phyloP scores from a whole-genome alignment of 2,888 invertebrate species.

The Tinea semifulvella region DNA sequence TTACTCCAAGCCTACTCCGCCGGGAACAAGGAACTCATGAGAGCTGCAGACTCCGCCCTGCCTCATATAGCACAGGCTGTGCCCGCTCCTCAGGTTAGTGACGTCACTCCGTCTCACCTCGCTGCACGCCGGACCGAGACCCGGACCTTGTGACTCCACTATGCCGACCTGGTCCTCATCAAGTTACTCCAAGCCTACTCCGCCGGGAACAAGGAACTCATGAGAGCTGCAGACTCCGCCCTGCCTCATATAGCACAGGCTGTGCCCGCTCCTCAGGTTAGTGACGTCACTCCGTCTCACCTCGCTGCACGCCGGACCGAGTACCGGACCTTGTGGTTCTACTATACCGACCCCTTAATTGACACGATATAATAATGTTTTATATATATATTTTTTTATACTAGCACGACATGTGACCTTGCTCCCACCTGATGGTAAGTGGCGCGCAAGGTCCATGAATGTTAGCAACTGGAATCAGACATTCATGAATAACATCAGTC shows the following conservation, averaged over 20 bases:
- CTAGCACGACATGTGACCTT: no score
- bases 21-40: constrained; percentile 76
- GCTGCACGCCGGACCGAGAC: constrained; percentile 81
- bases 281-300: no score
- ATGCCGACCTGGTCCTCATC: constrained; percentile 89
- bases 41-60: constrained; percentile 87
- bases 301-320: no score
- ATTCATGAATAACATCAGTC: no score
- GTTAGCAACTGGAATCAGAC: no score
- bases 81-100: constrained; percentile 80
- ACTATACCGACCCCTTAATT: no score
- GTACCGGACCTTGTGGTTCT: no score
- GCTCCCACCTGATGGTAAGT: no score
- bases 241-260: constrained; percentile 77
- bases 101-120: no score
- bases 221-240: constrained; percentile 87
- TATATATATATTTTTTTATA: no score
- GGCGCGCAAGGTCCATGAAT: no score
- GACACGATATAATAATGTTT: no score
- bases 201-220: constrained; percentile 75
- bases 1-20: constrained; percentile 87
- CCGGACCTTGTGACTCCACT: constrained; percentile 83
- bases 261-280: constrained; percentile 80
- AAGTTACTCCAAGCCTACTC: constrained; percentile 90
- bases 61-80: constrained; percentile 79